These are phyloP conservation scores for Hipposideros armiger DNA, from an alignment of 2,113 vertebrate species.

Conservation along the genomic window DNA sequence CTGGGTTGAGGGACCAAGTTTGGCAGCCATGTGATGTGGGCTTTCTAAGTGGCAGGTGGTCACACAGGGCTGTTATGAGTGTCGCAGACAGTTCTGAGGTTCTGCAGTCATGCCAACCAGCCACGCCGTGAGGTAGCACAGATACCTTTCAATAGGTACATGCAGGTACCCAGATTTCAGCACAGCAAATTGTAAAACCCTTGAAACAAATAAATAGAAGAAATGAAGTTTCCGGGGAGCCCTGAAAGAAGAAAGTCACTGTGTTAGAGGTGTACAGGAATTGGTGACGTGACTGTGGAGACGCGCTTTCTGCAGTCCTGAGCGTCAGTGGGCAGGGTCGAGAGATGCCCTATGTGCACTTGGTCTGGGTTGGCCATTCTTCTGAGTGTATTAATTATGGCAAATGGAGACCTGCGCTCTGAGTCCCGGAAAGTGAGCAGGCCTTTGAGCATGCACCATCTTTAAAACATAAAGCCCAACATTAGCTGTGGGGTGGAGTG, in stretches of 20 bases:
- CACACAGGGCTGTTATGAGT: fast-evolving
- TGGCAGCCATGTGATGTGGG: fast-evolving
- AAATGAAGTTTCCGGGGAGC: neutral
- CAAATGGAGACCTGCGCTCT: no score
- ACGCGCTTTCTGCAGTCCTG: no score
- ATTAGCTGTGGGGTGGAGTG: no score
- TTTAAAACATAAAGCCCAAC: no score
- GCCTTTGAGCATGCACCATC: no score
- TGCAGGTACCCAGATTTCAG: neutral
- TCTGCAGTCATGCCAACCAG: fast-evolving
- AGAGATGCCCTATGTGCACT: no score
- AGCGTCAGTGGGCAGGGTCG: fast-evolving
- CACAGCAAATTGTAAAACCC: neutral
- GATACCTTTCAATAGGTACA: no score
- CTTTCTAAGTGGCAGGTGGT: neutral
- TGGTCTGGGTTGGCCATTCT: no score
- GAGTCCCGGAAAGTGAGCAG: no score
- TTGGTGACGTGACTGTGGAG: no score
- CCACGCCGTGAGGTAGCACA: neutral
- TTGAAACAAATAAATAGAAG: neutral
- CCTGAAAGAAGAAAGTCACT: neutral
- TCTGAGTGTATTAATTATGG: no score
- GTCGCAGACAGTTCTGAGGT: neutral
- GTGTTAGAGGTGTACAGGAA: neutral
- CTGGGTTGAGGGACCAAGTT: neutral